A percentile compares a stretch with the other conserved stretches of the same genome.
phyloP scores from a whole-genome alignment of 2,113 vertebrate species.

The Phycodurus eques region DNA sequence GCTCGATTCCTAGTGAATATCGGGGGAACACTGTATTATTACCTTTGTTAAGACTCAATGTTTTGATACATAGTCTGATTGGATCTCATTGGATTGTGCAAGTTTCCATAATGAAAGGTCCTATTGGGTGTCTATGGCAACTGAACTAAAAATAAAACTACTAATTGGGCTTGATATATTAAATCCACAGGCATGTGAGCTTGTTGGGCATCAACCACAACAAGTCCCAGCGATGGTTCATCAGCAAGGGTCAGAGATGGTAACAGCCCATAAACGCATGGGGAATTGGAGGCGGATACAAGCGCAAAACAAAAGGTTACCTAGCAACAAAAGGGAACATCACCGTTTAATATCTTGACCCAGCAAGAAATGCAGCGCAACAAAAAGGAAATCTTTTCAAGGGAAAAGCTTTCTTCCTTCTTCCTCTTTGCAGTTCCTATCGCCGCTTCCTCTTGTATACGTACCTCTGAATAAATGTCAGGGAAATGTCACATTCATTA shows the following conservation, averaged over 20 bases:
- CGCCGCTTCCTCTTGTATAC: slow-evolving; percentile 50
- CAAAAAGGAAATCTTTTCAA: neutral
- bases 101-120: neutral
- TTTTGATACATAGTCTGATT: neutral
- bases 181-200: slow-evolving; percentile 15
- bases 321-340: slow-evolving; percentile 58
- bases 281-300: slow-evolving; percentile 23
- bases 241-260: slow-evolving; percentile 19
- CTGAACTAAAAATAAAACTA: neutral
- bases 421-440: slow-evolving; percentile 43
- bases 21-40: too few relatives aligned
- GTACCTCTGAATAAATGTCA: slow-evolving; percentile 76
- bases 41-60: too few relatives aligned
- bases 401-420: slow-evolving; percentile 6
- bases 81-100: neutral
- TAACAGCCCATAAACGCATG: slow-evolving; percentile 43
- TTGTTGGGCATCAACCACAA: slow-evolving; percentile 38
- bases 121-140: neutral
- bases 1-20: too few relatives aligned
- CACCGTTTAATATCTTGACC: slow-evolving; percentile 22
- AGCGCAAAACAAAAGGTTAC: slow-evolving; percentile 60
- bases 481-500: slow-evolving; percentile 81
- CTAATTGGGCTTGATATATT: neutral
- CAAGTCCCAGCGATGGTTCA: slow-evolving; percentile 16
- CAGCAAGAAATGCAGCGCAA: slow-evolving; percentile 16